phyloP scores from a whole-genome alignment of 2,888 invertebrate genomes.

The Orthonychiurus folsomi region DNA sequence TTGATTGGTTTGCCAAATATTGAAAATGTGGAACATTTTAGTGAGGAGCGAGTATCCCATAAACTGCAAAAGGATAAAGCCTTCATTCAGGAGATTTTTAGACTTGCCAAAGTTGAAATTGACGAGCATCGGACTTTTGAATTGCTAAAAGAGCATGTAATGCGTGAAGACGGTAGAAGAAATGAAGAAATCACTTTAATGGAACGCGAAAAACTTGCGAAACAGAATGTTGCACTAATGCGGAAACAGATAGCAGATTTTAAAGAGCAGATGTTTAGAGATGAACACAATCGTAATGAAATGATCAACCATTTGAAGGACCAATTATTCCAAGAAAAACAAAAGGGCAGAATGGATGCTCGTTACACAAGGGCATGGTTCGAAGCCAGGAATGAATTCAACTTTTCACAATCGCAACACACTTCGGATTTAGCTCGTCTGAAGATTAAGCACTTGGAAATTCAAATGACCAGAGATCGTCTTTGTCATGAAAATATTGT shows the following conservation, averaged over 20 bases:
- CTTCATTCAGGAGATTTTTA: conserved; percentile 20
- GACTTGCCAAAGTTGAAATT: conserved; percentile 19
- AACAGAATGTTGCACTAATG: conserved; percentile 12
- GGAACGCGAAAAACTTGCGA: conserved; percentile 18
- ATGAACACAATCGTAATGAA: conserved; percentile 23
- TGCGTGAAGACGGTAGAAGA: conserved; percentile 19
- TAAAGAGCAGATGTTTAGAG: conserved; percentile 23
- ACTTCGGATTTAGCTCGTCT: conserved; percentile 16
- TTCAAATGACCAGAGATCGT: conserved; percentile 29
- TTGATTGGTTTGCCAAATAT: neutral
- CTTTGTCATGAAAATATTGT: conserved; percentile 31
- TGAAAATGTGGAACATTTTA: neutral
- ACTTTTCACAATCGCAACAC: conserved; percentile 15
- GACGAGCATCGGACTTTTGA: conserved; percentile 19
- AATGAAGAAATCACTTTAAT: conserved; percentile 19
- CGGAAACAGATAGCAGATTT: conserved; percentile 18
- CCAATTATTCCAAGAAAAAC: conserved; percentile 25
- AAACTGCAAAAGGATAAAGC: conserved; percentile 23
- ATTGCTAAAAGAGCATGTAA: conserved; percentile 16
- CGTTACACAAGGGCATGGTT: conserved; percentile 27
- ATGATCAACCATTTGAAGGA: conserved; percentile 32
- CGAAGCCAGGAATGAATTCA: conserved; percentile 25
- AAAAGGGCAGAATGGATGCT: conserved; percentile 25
- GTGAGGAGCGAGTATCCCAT: conserved; percentile 18
- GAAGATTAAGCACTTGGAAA: conserved; percentile 20